Percentiles rank a stretch among this genome's conserved stretches.
Evolutionary conservation across 2,888 invertebrate genomes (phyloP).

Genomic region (Netelia inedita): DNA sequence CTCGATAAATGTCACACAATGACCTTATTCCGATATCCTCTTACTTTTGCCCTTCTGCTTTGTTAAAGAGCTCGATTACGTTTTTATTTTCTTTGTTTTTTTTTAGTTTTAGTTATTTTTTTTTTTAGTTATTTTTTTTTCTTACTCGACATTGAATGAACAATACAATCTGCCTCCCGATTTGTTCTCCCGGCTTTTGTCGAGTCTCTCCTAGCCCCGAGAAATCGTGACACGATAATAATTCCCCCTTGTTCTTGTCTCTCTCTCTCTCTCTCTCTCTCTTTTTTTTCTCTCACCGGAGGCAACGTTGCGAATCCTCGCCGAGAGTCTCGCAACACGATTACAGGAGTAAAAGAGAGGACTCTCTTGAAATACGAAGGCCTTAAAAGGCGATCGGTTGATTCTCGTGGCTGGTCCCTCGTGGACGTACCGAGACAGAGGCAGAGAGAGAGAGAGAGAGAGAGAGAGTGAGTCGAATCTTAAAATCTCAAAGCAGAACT

Average conservation of each 20-base stretch:
- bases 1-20: constrained; percentile 64
- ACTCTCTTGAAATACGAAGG: constrained; percentile 51
- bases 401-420: constrained; percentile 18
- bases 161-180: constrained; percentile 3
- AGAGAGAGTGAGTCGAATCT: constrained; percentile 42
- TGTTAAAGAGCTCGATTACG: constrained; percentile 5
- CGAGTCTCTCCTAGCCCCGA: constrained; percentile 1
- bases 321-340: constrained; percentile 45
- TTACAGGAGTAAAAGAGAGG: constrained; percentile 32
- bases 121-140: neutral
- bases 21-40: constrained; percentile 61
- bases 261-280: neutral
- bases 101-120: neutral
- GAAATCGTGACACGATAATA: constrained; percentile 52
- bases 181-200: constrained; percentile 19
- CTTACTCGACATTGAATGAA: constrained; percentile 11
- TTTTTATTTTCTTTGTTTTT: neutral
- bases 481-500: constrained; percentile 42
- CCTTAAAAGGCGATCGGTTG: constrained; percentile 67
- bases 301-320: neutral
- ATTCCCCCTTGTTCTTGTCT: constrained; percentile 22
- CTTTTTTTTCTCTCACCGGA: constrained; percentile 14
- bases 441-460: neutral
- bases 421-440: constrained; percentile 15
- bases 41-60: constrained; percentile 45